These are phyloP conservation scores for Neoarius graeffei DNA, from an alignment of 2,113 vertebrate genomes.

Conservation along the genomic window DNA sequence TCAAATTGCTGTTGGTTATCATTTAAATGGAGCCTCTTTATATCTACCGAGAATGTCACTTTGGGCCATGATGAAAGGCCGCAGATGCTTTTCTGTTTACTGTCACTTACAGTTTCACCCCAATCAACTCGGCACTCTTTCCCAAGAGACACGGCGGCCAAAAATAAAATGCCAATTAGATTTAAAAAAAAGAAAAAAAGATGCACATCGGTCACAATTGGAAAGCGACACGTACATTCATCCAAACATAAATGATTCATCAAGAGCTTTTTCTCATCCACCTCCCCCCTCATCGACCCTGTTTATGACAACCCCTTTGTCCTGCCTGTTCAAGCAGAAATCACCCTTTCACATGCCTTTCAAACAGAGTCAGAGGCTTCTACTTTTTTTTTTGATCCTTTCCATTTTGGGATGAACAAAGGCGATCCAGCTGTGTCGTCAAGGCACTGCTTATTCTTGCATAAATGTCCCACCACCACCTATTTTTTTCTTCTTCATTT, in stretches of 20 bases:
- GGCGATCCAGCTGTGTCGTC: constrained; percentile 67
- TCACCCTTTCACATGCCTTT: constrained; percentile 40
- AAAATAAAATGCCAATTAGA: constrained; percentile 46
- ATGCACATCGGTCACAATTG: constrained; percentile 15
- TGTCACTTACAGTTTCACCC: constrained; percentile 26
- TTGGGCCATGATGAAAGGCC: constrained; percentile 2
- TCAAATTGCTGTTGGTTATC: background rate
- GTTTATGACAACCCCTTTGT: constrained; percentile 46
- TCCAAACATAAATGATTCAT: constrained; percentile 53
- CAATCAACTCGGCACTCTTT: constrained; percentile 32
- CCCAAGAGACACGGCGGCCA: constrained; percentile 23
- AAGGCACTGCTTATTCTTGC: constrained; percentile 56
- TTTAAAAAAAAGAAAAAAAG: constrained; percentile 41
- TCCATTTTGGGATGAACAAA: constrained; percentile 53
- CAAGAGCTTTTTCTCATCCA: constrained; percentile 35
- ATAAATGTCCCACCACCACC: constrained; percentile 24
- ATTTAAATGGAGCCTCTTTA: background rate
- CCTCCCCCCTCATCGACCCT: background rate
- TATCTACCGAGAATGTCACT: background rate
- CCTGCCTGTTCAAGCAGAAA: constrained; percentile 36
- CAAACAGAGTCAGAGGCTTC: constrained; percentile 33
- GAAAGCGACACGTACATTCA: constrained; percentile 30
- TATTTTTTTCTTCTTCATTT: constrained; percentile 18
- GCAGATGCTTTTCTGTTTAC: constrained; percentile 27
- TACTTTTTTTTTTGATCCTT: constrained; percentile 41